These are phyloP conservation scores for Poecilobothrus nobilitatus DNA, from an alignment of 2,888 invertebrate species.

Conservation along the genomic window DNA sequence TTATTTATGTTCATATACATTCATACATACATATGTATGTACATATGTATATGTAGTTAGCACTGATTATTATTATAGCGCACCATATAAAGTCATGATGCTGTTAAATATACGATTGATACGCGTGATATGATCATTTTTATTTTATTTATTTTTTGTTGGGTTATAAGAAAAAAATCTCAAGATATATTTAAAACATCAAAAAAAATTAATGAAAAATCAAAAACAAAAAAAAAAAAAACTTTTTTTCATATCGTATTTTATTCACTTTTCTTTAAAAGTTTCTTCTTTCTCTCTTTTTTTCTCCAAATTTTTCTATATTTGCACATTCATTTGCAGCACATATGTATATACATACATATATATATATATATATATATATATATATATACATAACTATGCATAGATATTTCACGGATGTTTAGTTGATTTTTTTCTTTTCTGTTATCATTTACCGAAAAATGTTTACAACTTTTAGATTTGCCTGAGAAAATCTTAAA, in stretches of 20 bases:
- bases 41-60: not conserved
- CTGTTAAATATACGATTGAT: conserved; percentile 6
- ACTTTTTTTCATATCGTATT: no score
- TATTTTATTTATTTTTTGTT: not conserved
- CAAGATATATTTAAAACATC: not conserved
- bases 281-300: no score
- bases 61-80: not conserved
- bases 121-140: not conserved
- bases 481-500: not conserved
- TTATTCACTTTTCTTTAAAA: no score
- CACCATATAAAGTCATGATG: conserved; percentile 3
- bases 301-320: no score
- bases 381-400: no score
- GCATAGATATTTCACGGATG: no score
- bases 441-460: not conserved
- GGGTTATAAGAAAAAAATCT: not conserved
- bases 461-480: not conserved
- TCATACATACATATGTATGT: not conserved
- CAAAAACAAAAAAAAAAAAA: no score
- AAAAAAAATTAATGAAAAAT: not conserved
- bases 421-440: no score
- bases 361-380: no score
- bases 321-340: no score
- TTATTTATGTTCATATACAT: not conserved
- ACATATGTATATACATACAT: no score